Evolutionary conservation across 2,888 invertebrate species (phyloP).

Genomic region (Caenorhabditis sp.): DNA sequence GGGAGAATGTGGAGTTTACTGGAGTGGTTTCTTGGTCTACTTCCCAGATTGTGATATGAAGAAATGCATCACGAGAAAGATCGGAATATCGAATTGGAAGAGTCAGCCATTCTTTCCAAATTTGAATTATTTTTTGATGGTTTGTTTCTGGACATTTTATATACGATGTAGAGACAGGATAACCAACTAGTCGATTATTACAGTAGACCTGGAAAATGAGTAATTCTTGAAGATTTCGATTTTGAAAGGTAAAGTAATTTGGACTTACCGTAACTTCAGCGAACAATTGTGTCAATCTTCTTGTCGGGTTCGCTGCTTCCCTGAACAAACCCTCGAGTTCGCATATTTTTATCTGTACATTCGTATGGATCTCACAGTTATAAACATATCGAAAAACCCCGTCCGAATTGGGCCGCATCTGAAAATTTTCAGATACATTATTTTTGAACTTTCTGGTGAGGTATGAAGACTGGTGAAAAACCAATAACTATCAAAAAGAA

Average conservation of each 20-base stretch:
- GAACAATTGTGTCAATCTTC: slow-evolving; percentile 42
- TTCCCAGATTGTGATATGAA: slow-evolving; percentile 67
- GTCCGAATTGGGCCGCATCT: slow-evolving; percentile 22
- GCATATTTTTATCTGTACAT: slow-evolving; percentile 48
- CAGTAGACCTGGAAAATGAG: slow-evolving; percentile 58
- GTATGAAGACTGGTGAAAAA: neutral
- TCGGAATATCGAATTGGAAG: slow-evolving; percentile 66
- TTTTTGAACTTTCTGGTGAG: no score
- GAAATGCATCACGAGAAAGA: slow-evolving; percentile 61
- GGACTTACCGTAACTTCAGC: slow-evolving; percentile 39
- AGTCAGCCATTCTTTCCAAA: slow-evolving; percentile 65
- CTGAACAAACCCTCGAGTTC: slow-evolving; percentile 51
- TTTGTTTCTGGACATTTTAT: slow-evolving; percentile 41
- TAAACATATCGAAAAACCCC: slow-evolving; percentile 49
- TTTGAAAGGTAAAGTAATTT: neutral
- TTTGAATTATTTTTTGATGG: slow-evolving; percentile 52
- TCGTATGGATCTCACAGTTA: slow-evolving; percentile 51
- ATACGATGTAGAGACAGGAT: slow-evolving; percentile 61
- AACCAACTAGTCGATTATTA: slow-evolving; percentile 58
- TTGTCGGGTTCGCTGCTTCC: slow-evolving; percentile 41
- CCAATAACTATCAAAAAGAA: no score
- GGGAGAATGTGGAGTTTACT: slow-evolving; percentile 10
- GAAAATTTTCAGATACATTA: no score
- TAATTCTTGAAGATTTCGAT: neutral
- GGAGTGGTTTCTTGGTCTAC: slow-evolving; percentile 10